Conservation (phyloP, 2,888 invertebrate species). For the Drosophila tripunctata region DNA sequence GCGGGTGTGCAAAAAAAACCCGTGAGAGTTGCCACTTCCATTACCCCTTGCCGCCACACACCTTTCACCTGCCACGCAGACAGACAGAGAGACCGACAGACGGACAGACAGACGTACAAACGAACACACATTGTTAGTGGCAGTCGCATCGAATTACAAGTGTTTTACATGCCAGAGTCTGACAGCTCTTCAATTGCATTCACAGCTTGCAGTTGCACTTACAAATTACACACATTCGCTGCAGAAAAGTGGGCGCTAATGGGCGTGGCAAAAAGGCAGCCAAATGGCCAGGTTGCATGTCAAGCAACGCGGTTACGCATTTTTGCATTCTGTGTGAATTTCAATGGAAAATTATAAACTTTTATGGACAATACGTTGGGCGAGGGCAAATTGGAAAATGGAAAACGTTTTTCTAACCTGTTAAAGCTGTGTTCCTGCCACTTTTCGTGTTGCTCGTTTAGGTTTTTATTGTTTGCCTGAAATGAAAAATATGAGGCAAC, state of each 20-base stretch:
- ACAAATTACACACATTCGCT: constrained; percentile 44
- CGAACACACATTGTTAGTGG: constrained; percentile 62
- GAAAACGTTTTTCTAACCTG: constrained; percentile 51
- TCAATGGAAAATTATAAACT: constrained; percentile 27
- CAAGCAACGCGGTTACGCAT: constrained; percentile 64
- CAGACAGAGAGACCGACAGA: constrained; percentile 4
- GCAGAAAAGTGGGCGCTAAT: constrained; percentile 22
- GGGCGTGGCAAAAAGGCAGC: constrained; percentile 28
- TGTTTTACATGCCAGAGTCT: constrained; percentile 65
- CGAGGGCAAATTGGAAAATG: not conserved
- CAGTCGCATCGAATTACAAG: constrained; percentile 69
- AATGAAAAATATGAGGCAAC: constrained; percentile 33
- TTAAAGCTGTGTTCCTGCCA: constrained; percentile 45
- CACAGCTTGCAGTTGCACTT: constrained; percentile 35
- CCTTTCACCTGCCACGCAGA: constrained; percentile 15
- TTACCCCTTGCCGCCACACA: constrained; percentile 1
- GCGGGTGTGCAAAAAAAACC: constrained; percentile 13
- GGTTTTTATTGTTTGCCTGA: constrained; percentile 37
- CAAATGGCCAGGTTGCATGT: constrained; percentile 42
- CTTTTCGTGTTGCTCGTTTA: constrained; percentile 43
- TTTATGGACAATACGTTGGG: too few species aligned
- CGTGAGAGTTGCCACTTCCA: constrained; percentile 40
- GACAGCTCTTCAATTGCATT: constrained; percentile 64
- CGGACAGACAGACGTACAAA: not conserved
- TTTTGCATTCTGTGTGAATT: constrained; percentile 65